Percentiles rank a stretch among this genome's conserved stretches.
phyloP scores from a whole-genome alignment of 1,140 invertebrate genomes.

The Ridgeia piscesae region DNA sequence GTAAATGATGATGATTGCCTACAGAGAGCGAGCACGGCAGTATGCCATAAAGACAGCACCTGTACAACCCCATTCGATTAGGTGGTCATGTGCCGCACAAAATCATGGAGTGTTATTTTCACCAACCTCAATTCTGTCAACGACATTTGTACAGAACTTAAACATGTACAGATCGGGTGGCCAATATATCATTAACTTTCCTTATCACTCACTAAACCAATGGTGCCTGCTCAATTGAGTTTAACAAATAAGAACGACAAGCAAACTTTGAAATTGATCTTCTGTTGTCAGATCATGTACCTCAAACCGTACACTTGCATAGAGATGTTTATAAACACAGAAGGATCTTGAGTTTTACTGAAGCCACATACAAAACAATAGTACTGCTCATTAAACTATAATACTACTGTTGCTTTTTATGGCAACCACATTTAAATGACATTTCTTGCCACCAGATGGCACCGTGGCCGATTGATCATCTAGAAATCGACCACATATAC shows the following conservation, averaged over 20 bases:
- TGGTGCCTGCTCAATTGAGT: too few relatives aligned
- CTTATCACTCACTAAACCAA: too few relatives aligned
- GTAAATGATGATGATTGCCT: background rate
- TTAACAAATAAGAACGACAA: too few relatives aligned
- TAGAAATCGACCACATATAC: background rate
- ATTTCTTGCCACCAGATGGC: background rate
- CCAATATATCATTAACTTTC: too few relatives aligned
- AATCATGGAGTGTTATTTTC: too few relatives aligned
- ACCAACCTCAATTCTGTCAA: too few relatives aligned
- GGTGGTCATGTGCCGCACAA: too few relatives aligned
- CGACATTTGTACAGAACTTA: too few relatives aligned
- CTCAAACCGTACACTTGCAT: background rate
- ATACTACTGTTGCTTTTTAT: background rate
- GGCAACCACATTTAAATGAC: background rate
- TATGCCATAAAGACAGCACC: background rate
- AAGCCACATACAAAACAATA: background rate
- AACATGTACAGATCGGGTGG: too few relatives aligned
- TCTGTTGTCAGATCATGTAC: background rate
- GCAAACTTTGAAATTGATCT: background rate
- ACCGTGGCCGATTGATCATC: background rate
- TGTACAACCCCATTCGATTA: too few relatives aligned
- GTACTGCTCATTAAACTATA: background rate
- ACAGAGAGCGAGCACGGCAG: background rate
- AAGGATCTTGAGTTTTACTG: background rate
- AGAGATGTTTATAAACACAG: background rate